Conservation (phyloP, 1,140 invertebrate species). For the Drosophila virilis region DNA sequence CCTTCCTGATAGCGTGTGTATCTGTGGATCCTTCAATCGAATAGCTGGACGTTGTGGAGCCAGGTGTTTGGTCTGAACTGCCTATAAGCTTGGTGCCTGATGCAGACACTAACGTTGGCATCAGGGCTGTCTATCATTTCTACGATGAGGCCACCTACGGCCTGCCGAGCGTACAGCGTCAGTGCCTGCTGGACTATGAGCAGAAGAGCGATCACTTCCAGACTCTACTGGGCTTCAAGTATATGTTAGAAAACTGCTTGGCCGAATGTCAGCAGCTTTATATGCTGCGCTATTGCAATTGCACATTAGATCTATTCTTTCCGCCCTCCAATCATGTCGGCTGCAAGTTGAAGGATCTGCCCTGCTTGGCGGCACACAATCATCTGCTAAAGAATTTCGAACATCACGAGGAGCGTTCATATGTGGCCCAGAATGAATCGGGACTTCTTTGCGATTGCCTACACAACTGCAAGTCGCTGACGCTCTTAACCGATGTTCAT, state of each 20-base stretch:
- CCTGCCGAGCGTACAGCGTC: slow-evolving; percentile 36
- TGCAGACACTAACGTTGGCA: slow-evolving; percentile 46
- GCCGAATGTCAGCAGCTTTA: slow-evolving; percentile 69
- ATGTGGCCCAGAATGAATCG: slow-evolving; percentile 20
- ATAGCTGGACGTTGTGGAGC: slow-evolving; percentile 58
- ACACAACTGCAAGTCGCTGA: slow-evolving; percentile 70
- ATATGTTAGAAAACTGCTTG: slow-evolving; percentile 75
- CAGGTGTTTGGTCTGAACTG: slow-evolving; percentile 51
- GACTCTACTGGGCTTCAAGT: slow-evolving; percentile 52
- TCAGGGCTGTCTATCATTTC: slow-evolving; percentile 60
- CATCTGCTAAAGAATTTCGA: slow-evolving; percentile 48
- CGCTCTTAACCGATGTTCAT: slow-evolving; percentile 51
- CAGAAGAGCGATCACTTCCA: slow-evolving; percentile 51
- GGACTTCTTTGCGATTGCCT: slow-evolving; percentile 71
- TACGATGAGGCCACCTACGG: slow-evolving; percentile 53
- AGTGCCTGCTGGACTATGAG: slow-evolving; percentile 61
- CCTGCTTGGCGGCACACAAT: slow-evolving; percentile 65
- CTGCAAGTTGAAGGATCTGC: slow-evolving; percentile 61
- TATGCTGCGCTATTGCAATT: slow-evolving; percentile 69
- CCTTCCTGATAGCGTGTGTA: no score
- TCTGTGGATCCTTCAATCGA: no score
- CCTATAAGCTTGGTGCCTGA: slow-evolving; percentile 49
- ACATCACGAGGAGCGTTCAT: slow-evolving; percentile 50
- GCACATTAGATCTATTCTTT: slow-evolving; percentile 73
- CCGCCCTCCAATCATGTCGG: slow-evolving; percentile 57